Evolutionary conservation across 2,113 vertebrate species (phyloP), one percentile per base, ranked within the genome.

Genomic region (Sphyrna mokarran): DNA sequence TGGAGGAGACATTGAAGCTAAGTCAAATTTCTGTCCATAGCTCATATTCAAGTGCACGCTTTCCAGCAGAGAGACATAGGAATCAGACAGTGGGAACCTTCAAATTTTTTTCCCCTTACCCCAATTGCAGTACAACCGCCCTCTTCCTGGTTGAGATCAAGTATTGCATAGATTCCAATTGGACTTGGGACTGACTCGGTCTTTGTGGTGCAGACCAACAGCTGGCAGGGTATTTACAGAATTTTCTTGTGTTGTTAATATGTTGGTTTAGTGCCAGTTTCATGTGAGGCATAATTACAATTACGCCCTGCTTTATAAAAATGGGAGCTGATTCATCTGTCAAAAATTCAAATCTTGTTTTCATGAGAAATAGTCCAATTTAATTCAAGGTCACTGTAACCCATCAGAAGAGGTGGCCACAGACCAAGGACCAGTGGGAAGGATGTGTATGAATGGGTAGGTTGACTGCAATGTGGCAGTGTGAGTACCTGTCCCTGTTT

Each of bases 311-410:
- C 10, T 61, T 90, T 90, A 63, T 90, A 63, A 33, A 90, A 63
- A 54, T 90, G 87, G 76, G 54, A 90, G 54, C 13, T 90, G 87
- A 33, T 61, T 61, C 85, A 87, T 48, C 86, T 90, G 54, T 90
- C 54, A 90, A 90, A 61, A 90, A 90, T 33, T 33, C 14, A 61
- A 90, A 90, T 33, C 58, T 90, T 90, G 58, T 90, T 63, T 90
- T 29, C 11, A 90, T 58, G 33, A 61, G 33, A 61, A 63, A 90
- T 61, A n/a, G 29, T 63, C 26, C 86, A 61, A 61, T 58, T 89
- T 23, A 63, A n/a, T 14, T 63, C 86, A 58, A 90, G 87, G 54
- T 90, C 87, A 61, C 6, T 90, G 58, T 90, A 63, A 85, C n/a
- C n/a, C 83, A 40, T 43, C n/a, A 7, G 20, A 22, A 85, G 20